Evolutionary conservation across 2,888 invertebrate species (phyloP).

Genomic region (Agrotis puta): DNA sequence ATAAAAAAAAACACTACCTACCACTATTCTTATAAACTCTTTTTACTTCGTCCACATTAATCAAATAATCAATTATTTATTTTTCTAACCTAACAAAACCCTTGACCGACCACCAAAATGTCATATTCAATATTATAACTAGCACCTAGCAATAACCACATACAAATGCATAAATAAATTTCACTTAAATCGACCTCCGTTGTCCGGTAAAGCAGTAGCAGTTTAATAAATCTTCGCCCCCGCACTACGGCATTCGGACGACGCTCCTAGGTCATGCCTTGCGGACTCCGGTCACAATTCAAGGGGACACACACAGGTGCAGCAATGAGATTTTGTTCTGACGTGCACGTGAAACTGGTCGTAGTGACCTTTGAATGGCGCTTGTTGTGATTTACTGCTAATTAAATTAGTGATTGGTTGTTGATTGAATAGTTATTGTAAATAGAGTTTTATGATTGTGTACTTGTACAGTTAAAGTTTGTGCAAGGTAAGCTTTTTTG

Average conservation of each 20-base stretch:
- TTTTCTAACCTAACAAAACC: neutral
- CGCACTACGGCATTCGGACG: conserved; percentile 63
- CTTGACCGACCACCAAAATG: conserved; percentile 28
- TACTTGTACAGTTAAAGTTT: neutral
- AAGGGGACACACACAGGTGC: conserved; percentile 64
- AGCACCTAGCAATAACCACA: conserved; percentile 69
- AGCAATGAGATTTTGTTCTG: conserved; percentile 40
- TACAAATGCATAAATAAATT: conserved; percentile 79
- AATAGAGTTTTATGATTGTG: conserved; percentile 17
- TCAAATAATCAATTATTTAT: neutral
- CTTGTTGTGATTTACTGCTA: conserved; percentile 42
- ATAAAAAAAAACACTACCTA: too few relatives aligned
- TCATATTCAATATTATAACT: conserved; percentile 42
- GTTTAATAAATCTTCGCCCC: conserved; percentile 85
- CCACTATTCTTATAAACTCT: too few relatives aligned
- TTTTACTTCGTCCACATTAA: neutral
- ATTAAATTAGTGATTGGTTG: conserved; percentile 39
- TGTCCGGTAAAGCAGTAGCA: conserved; percentile 79
- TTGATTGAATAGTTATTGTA: conserved; percentile 34
- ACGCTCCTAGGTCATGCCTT: conserved; percentile 64
- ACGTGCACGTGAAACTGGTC: conserved; percentile 43
- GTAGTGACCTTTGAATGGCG: conserved; percentile 58
- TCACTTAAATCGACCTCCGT: conserved; percentile 70
- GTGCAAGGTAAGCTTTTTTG: too few relatives aligned
- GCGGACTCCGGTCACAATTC: conserved; percentile 63